Percentiles rank a stretch among this genome's conserved stretches.
These are phyloP conservation scores for Toxotes lorentzi DNA, from an alignment of 2,797 vertebrate genomes.

Conservation along the genomic window DNA sequence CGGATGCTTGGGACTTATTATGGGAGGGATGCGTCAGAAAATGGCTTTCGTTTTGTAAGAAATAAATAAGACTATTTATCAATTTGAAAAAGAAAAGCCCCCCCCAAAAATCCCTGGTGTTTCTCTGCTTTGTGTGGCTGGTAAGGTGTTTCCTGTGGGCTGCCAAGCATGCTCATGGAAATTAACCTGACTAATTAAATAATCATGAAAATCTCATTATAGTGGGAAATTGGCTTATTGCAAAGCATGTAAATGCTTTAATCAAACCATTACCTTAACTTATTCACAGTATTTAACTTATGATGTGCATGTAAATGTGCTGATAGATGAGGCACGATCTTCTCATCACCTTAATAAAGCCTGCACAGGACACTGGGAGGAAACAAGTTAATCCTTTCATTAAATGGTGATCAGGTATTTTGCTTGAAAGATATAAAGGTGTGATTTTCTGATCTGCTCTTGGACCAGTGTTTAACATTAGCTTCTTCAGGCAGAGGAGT, in stretches of 20 bases:
- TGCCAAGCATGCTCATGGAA: neutral
- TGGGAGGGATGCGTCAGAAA: neutral
- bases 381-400: conserved; percentile 30
- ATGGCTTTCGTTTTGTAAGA: neutral
- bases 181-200: neutral
- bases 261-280: conserved; percentile 6
- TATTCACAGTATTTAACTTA: conserved; percentile 24
- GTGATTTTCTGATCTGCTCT: conserved; percentile 19
- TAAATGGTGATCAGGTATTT: conserved; percentile 30
- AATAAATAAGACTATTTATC: neutral
- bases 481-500: conserved; percentile 49
- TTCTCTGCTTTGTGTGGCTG: neutral
- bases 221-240: conserved; percentile 8
- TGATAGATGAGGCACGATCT: conserved; percentile 64
- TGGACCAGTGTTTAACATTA: conserved; percentile 39
- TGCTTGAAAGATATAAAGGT: neutral
- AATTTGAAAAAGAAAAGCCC: neutral
- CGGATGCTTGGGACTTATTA: neutral
- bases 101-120: neutral
- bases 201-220: conserved; percentile 1
- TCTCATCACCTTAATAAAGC: conserved; percentile 45
- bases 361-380: conserved; percentile 47
- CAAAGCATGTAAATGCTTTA: conserved; percentile 1
- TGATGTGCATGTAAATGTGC: conserved; percentile 45
- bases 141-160: neutral